Evolutionary conservation across 2,797 vertebrate species (phyloP).

Genomic region (Lemur catta): DNA sequence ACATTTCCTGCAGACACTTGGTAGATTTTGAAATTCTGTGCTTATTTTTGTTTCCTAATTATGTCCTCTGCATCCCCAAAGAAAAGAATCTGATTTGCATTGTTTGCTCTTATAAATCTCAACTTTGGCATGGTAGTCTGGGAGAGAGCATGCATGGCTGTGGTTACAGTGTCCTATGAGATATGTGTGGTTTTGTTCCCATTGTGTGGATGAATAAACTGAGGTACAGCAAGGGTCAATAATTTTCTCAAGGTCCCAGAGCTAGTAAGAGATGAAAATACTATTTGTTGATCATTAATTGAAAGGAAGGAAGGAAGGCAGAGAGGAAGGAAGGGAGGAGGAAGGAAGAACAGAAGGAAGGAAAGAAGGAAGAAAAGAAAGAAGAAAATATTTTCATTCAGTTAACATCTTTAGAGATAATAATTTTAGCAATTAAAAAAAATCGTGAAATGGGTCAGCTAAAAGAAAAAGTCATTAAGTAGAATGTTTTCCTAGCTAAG

Average conservation of each 20-base stretch:
- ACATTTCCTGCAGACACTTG: not conserved
- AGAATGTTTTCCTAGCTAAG: constrained; percentile 33
- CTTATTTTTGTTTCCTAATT: not conserved
- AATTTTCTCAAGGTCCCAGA: not conserved
- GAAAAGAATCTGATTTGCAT: not conserved
- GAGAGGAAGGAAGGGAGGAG: not conserved
- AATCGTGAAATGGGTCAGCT: not conserved
- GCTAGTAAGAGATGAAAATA: not conserved
- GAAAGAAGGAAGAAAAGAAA: not conserved
- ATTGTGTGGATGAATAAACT: not conserved
- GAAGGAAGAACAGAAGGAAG: not conserved
- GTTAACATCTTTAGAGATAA: not conserved
- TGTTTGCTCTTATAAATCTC: not conserved
- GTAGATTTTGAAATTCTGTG: not conserved
- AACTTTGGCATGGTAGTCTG: not conserved
- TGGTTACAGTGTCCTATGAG: not conserved
- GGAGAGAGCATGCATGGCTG: not conserved
- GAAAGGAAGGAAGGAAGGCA: not conserved
- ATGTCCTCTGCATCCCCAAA: not conserved
- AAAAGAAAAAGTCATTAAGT: not conserved
- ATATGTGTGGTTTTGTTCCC: not conserved
- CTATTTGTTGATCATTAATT: not conserved
- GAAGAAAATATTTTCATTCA: not conserved
- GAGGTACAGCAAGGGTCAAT: not conserved
- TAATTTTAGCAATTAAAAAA: constrained; percentile 34